These are phyloP conservation scores for Arremon brunneinucha DNA, from an alignment of 2,797 vertebrate species.

Conservation along the genomic window DNA sequence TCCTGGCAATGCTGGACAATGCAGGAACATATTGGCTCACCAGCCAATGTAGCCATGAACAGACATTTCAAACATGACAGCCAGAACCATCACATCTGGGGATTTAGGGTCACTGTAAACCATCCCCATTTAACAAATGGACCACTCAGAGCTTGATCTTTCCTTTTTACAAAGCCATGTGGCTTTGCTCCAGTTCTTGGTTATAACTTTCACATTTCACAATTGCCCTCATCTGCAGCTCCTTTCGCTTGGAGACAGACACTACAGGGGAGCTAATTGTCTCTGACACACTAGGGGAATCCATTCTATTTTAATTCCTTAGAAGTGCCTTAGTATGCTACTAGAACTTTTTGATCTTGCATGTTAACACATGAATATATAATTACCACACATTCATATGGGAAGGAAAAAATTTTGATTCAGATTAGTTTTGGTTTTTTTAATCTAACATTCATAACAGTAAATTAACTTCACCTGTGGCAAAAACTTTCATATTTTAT, in stretches of 20 bases:
- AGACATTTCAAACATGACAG: not conserved
- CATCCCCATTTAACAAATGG: not conserved
- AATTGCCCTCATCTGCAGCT: not conserved
- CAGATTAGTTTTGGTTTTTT: not conserved
- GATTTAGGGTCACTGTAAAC: not conserved
- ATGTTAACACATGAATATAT: not conserved
- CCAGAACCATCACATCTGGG: not conserved
- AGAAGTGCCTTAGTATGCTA: not conserved
- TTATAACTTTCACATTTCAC: not conserved
- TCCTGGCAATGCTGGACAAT: not conserved
- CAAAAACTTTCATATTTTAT: not conserved
- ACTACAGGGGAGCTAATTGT: not conserved
- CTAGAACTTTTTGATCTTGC: not conserved
- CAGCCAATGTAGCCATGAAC: not conserved
- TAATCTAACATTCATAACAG: not conserved
- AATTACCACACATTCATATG: not conserved
- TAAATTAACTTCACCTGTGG: not conserved
- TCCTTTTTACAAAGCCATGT: not conserved
- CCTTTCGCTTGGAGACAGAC: not conserved
- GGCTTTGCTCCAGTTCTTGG: not conserved
- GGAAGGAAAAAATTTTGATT: not conserved
- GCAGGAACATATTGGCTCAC: rapidly evolving
- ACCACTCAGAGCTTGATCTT: not conserved
- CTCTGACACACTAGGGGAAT: not conserved
- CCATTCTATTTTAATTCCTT: not conserved